phyloP scores from a whole-genome alignment of 2,888 invertebrate species.

The Patella depressa region DNA sequence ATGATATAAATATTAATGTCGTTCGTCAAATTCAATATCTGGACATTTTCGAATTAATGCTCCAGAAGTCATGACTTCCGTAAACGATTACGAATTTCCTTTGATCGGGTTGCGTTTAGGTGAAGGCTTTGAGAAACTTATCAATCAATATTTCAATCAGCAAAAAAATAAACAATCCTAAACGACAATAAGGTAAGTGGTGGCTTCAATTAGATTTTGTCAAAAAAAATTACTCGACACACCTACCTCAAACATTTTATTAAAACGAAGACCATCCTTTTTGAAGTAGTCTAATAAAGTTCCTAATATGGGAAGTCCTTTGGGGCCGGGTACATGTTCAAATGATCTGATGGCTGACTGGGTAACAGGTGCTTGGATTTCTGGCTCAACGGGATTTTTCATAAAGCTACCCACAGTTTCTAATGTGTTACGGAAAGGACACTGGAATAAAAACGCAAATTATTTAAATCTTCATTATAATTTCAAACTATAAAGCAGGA shows the following conservation, averaged over 20 bases:
- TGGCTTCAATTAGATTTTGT: no score
- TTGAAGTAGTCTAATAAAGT: conserved; percentile 65
- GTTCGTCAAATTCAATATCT: no score
- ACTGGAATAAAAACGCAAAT: conserved; percentile 34
- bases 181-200: no score
- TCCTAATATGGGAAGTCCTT: conserved; percentile 63
- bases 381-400: conserved; percentile 12
- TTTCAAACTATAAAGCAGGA: not conserved
- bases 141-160: no score
- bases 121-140: no score
- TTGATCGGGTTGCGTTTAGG: no score
- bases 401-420: conserved; percentile 40
- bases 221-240: not conserved
- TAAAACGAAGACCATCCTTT: conserved; percentile 66
- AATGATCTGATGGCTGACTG: conserved; percentile 45
- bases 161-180: no score
- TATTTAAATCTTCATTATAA: not conserved
- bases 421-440: conserved; percentile 50
- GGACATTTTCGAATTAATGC: no score
- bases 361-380: not conserved
- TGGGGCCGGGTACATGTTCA: conserved; percentile 64
- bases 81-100: no score
- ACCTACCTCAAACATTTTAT: conserved; percentile 69
- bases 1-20: no score
- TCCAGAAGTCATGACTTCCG: no score